A percentile compares a stretch with the other conserved stretches of the same genome.
These are phyloP conservation scores for Desoria tigrina DNA, from an alignment of 2,888 invertebrate species.

Conservation along the genomic window DNA sequence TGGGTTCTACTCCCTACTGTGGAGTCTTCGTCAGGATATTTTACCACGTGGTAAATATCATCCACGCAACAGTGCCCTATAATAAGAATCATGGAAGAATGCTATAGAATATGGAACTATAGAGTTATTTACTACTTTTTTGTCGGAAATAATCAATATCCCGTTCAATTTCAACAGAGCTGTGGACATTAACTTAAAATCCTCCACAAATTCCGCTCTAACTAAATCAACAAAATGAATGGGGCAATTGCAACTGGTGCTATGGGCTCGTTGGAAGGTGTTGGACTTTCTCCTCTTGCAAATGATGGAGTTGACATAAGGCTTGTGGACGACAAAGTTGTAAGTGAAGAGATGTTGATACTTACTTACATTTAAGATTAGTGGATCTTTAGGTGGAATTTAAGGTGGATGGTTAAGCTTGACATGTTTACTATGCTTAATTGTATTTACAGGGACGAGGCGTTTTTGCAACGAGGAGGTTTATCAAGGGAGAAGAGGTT, in stretches of 20 bases:
- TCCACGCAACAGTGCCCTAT: slow-evolving; percentile 50
- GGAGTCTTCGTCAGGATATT: slow-evolving; percentile 49
- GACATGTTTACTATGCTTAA: slow-evolving; percentile 8
- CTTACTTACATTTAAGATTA: no score
- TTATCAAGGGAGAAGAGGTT: slow-evolving; percentile 73
- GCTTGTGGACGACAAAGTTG: slow-evolving; percentile 41
- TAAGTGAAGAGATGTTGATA: no score
- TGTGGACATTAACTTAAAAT: no score
- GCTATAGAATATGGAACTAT: no score
- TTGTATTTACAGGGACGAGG: slow-evolving; percentile 74
- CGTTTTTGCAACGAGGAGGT: slow-evolving; percentile 71
- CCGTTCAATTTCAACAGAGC: background rate
- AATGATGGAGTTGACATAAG: slow-evolving; percentile 45
- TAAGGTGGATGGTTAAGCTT: background rate
- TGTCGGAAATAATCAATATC: background rate
- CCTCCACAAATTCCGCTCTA: background rate
- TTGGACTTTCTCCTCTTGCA: slow-evolving; percentile 28
- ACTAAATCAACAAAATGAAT: slow-evolving; percentile 24
- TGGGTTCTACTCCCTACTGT: slow-evolving; percentile 47
- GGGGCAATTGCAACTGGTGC: slow-evolving; percentile 22
- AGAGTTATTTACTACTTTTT: slow-evolving; percentile 4
- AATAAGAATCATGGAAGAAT: slow-evolving; percentile 32
- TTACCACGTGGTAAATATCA: slow-evolving; percentile 45
- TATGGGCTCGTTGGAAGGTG: background rate
- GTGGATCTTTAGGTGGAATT: background rate